Evolutionary conservation across 1,140 invertebrate genomes (phyloP).

Genomic region (Phymorhynchus buccinoides): DNA sequence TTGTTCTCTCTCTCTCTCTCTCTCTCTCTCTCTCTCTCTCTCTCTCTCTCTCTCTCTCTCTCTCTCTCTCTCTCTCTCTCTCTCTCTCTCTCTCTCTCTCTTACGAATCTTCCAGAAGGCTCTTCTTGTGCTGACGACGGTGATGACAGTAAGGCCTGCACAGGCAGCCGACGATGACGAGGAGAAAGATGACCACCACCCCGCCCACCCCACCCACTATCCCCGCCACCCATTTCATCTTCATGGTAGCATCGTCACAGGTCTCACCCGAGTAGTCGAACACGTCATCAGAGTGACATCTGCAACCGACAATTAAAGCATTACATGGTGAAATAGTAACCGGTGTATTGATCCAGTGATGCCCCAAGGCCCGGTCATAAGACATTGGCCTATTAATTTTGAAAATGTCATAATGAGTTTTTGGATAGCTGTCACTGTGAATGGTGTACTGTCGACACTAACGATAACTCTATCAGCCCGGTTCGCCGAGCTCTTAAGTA

Average conservation of each 20-base stretch:
- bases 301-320: not conserved
- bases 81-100: not conserved
- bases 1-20: no score
- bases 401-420: no score
- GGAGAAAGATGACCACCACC: not conserved
- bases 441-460: no score
- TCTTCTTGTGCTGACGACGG: not conserved
- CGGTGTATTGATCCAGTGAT: no score
- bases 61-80: slow-evolving; percentile 27
- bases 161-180: not conserved
- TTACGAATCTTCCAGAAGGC: not conserved
- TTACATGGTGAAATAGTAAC: not conserved
- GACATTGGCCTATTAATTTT: no score
- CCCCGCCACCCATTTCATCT: slow-evolving; percentile 7
- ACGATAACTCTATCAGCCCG: no score
- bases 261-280: slow-evolving; percentile 1
- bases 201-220: slow-evolving; percentile 2
- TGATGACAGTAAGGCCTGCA: not conserved
- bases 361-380: no score
- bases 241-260: not conserved
- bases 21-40: slow-evolving; percentile 29
- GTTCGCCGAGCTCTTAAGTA: no score
- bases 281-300: not conserved
- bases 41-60: slow-evolving; percentile 29
- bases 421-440: no score